Conservation (phyloP, 1,140 invertebrate species). For the Notospermus geniculatus region DNA sequence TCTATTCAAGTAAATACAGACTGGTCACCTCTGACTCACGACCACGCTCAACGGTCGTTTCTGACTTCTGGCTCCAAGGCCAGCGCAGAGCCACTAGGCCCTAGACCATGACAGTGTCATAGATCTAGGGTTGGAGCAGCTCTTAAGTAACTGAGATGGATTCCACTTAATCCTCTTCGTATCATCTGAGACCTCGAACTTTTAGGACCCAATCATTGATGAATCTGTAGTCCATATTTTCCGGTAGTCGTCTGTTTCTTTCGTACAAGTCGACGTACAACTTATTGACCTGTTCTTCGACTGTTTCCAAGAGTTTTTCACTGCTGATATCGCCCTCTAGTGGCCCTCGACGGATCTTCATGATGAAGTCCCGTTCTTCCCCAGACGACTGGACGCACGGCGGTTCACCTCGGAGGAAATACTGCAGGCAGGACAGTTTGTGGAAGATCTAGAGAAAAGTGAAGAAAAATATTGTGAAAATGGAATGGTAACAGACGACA, state of each 20-base stretch:
- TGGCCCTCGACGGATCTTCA: conserved; percentile 34
- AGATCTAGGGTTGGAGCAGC: too few species aligned
- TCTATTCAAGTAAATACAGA: too few species aligned
- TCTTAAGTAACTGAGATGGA: too few species aligned
- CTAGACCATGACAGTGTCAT: too few species aligned
- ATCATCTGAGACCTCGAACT: conserved; percentile 19
- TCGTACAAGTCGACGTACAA: conserved; percentile 21
- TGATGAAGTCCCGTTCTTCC: conserved; percentile 39
- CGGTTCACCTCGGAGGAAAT: conserved; percentile 29
- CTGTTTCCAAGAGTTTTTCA: conserved; percentile 22
- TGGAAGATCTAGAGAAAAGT: conserved; percentile 34
- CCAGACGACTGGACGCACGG: conserved; percentile 36
- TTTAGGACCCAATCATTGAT: conserved; percentile 28
- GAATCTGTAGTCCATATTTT: conserved; percentile 26
- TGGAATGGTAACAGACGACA: too few species aligned
- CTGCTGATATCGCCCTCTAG: conserved; percentile 31
- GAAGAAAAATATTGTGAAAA: too few species aligned
- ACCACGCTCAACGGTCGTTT: too few species aligned
- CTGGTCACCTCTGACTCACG: too few species aligned
- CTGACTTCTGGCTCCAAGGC: too few species aligned
- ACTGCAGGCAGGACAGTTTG: conserved; percentile 33
- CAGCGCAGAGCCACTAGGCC: too few species aligned
- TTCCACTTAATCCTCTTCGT: too few species aligned
- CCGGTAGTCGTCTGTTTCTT: conserved; percentile 28
- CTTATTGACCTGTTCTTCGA: conserved; percentile 24